Conservation (phyloP, 2,888 invertebrate genomes). For the Criorhina ranunculi region DNA sequence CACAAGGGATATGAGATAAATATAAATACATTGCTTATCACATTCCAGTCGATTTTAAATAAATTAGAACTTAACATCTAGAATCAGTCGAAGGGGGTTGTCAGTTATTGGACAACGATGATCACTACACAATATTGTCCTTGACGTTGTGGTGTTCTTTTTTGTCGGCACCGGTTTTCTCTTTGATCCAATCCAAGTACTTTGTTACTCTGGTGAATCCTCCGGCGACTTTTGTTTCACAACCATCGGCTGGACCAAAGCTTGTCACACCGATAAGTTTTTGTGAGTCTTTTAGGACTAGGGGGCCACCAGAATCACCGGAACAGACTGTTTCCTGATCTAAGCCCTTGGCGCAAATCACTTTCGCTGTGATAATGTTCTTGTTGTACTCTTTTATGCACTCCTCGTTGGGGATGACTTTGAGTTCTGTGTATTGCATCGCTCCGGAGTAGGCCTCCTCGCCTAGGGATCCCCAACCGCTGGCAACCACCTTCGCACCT, state of each 20-base stretch:
- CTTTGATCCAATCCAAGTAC: conserved; percentile 83
- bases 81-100: conserved; percentile 47
- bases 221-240: conserved; percentile 82
- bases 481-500: conserved; percentile 81
- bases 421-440: conserved; percentile 83
- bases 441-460: conserved; percentile 80
- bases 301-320: conserved; percentile 84
- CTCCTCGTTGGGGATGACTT: conserved; percentile 82
- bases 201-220: conserved; percentile 83
- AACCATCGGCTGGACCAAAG: conserved; percentile 82
- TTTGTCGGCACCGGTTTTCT: conserved; percentile 80
- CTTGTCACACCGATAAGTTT: conserved; percentile 83
- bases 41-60: conserved; percentile 41
- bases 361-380: conserved; percentile 80
- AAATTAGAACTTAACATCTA: conserved; percentile 54
- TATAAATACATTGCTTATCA: conserved; percentile 42
- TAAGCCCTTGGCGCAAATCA: conserved; percentile 83
- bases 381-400: conserved; percentile 81
- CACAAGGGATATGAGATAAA: conserved; percentile 30
- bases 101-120: neutral
- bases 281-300: conserved; percentile 81
- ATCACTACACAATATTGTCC: conserved; percentile 63
- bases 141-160: conserved; percentile 24
- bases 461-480: conserved; percentile 83
- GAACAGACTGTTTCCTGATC: conserved; percentile 83